A percentile compares a stretch with the other conserved stretches of the same genome.
phyloP scores from a whole-genome alignment of 2,113 vertebrate species.

The Lota lota region DNA sequence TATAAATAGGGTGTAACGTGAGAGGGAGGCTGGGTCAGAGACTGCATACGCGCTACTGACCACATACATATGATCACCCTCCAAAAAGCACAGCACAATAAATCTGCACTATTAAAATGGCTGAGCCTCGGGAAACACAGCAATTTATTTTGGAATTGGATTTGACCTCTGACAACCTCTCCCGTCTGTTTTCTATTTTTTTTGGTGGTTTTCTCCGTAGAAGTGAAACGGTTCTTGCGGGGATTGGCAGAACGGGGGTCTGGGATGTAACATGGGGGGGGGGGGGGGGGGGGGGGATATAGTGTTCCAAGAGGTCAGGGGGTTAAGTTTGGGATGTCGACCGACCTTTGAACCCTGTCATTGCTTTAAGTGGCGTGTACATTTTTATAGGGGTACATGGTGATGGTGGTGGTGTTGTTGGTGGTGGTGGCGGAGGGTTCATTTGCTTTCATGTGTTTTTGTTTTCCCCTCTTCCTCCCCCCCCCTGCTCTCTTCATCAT shows the following conservation, averaged over 20 bases:
- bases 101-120: slow-evolving; percentile 72
- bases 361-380: slow-evolving; percentile 17
- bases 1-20: slow-evolving; percentile 99
- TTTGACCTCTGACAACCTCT: slow-evolving; percentile 55
- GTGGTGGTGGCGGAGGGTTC: not conserved
- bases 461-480: not conserved
- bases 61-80: slow-evolving; percentile 84
- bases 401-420: not conserved
- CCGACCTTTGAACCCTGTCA: slow-evolving; percentile 42
- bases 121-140: slow-evolving; percentile 61
- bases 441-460: not conserved
- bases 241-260: slow-evolving; percentile 18
- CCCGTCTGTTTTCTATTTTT: slow-evolving; percentile 11
- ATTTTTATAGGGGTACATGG: not conserved
- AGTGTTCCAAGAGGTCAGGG: slow-evolving; percentile 30
- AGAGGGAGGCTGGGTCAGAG: slow-evolving; percentile 97
- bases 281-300: not conserved
- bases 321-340: slow-evolving; percentile 45
- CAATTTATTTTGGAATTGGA: slow-evolving; percentile 59
- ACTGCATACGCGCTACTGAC: slow-evolving; percentile 81
- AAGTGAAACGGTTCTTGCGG: slow-evolving; percentile 16
- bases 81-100: slow-evolving; percentile 75
- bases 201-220: not conserved
- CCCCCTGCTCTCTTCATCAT: no score
- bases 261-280: slow-evolving; percentile 8